Evolutionary conservation across 1,140 invertebrate genomes (phyloP), one percentile per base, ranked within the genome.

Genomic region (Bombus breviceps): DNA sequence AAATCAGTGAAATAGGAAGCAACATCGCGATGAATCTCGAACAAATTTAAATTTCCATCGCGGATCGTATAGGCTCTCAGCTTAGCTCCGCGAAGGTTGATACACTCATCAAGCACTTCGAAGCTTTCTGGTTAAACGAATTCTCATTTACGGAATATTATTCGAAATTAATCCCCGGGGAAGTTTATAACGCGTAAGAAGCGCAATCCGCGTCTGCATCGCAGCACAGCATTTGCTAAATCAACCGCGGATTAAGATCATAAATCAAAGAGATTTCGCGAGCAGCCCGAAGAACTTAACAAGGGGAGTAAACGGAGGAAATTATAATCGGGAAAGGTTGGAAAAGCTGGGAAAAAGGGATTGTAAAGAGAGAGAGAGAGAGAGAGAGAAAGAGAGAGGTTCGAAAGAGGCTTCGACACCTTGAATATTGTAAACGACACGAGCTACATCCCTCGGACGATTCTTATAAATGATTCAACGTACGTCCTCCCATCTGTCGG

Each of bases 381-480:
- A 10, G 28, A 59, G 22, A 41, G 47, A 28, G 1, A 22, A 6
- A 25, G 41, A 10, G n/a, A 18, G 9, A 15, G 32, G 22, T 13
- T 8, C 13, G 75, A 77, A 64, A 62, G 59, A 78, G 75, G 22
- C 37, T 28, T 84, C 37, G 82, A 71, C 43, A 84, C 39, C 25
- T 79, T 59, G 47, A 71, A 78, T 84, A 84, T 79, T 84, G 75
- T 78, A 84, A 84, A 84, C 75, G 68, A 47, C 68, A n/a, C 22
- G 41, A n/a, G 53, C 43, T 81, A 72, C 78, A 73, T 73, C 43
- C 28, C 32, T 68, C 28, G 28, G 32, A 66, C 69, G 28, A 73
- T 59, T 73, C 71, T 68, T 74, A 81, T 81, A 85, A 81, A 85
- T 81, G 71, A 85, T 81, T 81, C 83, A 74, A 81, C 34, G n/a